A percentile compares a stretch with the other conserved stretches of the same genome.
Conservation (phyloP, 2,888 invertebrate species). For the Zygogramma bicolorata region DNA sequence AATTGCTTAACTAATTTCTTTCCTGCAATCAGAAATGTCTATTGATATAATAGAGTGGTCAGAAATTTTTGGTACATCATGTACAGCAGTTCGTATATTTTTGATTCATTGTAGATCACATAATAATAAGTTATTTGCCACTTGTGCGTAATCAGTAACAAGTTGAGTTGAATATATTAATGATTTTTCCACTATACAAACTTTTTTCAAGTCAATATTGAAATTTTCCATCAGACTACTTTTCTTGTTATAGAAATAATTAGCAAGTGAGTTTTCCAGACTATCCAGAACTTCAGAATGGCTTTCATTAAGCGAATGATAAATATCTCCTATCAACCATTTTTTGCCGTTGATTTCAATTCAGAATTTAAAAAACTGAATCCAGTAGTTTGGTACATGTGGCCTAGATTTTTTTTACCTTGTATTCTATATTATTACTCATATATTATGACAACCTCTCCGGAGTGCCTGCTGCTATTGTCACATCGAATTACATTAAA, state of each 20-base stretch:
- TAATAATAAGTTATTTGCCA: too few species aligned
- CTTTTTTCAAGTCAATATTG: too few species aligned
- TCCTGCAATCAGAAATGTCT: too few species aligned
- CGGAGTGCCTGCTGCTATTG: constrained; percentile 11
- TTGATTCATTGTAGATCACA: too few species aligned
- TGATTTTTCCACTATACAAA: too few species aligned
- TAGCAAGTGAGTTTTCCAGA: constrained; percentile 3
- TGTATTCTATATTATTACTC: neutral
- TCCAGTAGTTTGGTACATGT: constrained; percentile 4
- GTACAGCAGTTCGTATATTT: too few species aligned
- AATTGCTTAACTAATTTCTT: too few species aligned
- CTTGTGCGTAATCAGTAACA: too few species aligned
- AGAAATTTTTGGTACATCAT: too few species aligned
- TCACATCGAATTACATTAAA: constrained; percentile 12
- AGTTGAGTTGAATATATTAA: too few species aligned
- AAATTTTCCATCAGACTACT: constrained; percentile 5
- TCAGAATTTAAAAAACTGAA: constrained; percentile 13
- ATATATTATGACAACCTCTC: constrained; percentile 14
- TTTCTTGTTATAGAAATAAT: constrained; percentile 15
- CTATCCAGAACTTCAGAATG: neutral
- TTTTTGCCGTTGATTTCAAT: constrained; percentile 11
- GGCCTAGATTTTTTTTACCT: too few species aligned
- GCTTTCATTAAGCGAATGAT: constrained; percentile 13
- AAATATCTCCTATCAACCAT: constrained; percentile 3
- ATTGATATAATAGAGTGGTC: too few species aligned